Evolutionary conservation across 2,888 invertebrate genomes (phyloP).

Genomic region (Tenthredo livida): DNA sequence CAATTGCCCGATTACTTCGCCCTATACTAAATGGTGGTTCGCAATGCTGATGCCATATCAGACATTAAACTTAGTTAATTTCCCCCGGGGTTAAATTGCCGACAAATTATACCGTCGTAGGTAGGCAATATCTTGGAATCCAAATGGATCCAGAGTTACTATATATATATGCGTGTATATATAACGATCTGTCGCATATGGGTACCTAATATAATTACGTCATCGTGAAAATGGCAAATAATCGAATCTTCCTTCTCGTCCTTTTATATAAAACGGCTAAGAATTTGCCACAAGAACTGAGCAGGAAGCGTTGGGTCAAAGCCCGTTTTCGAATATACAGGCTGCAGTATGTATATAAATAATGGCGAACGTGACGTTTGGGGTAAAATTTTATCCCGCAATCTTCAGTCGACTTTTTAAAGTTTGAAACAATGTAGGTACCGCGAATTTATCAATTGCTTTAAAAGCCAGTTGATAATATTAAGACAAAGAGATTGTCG

Average conservation of each 20-base stretch:
- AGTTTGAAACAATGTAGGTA: neutral
- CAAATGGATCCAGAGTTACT: neutral
- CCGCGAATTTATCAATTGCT: neutral
- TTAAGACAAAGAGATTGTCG: neutral
- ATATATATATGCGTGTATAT: neutral
- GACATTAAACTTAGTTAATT: constrained; percentile 45
- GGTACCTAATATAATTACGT: neutral
- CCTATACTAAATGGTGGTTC: neutral
- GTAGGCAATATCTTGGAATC: neutral
- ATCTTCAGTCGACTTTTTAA: neutral
- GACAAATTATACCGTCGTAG: constrained; percentile 20
- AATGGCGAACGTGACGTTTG: constrained; percentile 1
- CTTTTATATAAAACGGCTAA: neutral
- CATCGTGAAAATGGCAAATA: neutral
- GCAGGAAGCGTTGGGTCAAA: neutral
- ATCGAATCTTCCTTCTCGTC: neutral
- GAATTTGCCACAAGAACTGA: neutral
- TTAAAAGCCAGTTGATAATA: neutral
- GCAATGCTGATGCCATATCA: constrained; percentile 9
- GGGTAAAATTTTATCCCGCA: neutral
- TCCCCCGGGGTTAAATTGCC: constrained; percentile 4
- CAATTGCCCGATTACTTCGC: constrained; percentile 42
- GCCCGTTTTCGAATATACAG: no score
- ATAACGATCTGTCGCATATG: neutral
- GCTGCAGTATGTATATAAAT: neutral